phyloP scores from a whole-genome alignment of 2,797 vertebrate species.

The Discoglossus pictus region DNA sequence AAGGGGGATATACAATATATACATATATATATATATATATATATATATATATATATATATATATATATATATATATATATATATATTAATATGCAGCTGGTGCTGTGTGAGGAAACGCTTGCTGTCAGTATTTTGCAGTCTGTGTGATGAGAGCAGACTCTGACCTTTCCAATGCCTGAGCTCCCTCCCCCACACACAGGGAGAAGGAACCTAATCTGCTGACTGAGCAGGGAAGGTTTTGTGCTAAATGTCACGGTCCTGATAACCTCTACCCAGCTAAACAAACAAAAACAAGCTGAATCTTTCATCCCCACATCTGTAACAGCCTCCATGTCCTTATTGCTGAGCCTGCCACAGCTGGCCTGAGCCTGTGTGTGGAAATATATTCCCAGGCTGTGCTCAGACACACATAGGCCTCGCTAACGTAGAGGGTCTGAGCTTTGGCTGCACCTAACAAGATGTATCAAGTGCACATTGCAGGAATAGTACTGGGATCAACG shows the following conservation, averaged over 20 bases:
- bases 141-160: conserved; percentile 26
- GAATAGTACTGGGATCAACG: conserved; percentile 40
- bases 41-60: too few species aligned
- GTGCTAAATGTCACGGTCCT: conserved; percentile 58
- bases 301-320: neutral
- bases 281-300: neutral
- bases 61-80: too few species aligned
- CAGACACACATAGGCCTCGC: neutral
- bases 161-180: conserved; percentile 36
- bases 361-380: neutral
- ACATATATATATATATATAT: too few species aligned
- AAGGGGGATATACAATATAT: too few species aligned
- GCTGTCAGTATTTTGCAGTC: too few species aligned
- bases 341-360: neutral
- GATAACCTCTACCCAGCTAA: conserved; percentile 58
- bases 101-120: too few species aligned
- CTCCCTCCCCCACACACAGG: conserved; percentile 8
- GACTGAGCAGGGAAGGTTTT: conserved; percentile 61
- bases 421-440: conserved; percentile 3
- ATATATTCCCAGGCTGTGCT: neutral
- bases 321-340: neutral
- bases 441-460: conserved; percentile 9
- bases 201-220: conserved; percentile 72
- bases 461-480: conserved; percentile 40
- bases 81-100: too few species aligned